These are phyloP conservation scores for Phoeniculus purpureus DNA, from an alignment of 2,797 vertebrate genomes.

Conservation along the genomic window DNA sequence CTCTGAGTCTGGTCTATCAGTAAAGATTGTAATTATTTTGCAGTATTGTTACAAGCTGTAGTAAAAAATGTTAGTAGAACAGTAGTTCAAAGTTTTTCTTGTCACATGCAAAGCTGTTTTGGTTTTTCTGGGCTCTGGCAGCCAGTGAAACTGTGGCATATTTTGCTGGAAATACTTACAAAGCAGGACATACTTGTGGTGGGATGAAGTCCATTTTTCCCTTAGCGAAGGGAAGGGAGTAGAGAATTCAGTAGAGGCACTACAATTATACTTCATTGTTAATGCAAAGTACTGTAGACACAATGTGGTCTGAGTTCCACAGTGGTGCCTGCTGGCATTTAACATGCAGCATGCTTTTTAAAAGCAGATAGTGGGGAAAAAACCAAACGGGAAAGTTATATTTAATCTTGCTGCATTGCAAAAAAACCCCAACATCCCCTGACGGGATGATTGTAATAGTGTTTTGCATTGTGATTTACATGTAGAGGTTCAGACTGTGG, in stretches of 20 bases:
- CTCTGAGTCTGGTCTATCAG: background rate
- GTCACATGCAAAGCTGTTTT: constrained; percentile 2
- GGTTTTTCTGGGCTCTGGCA: constrained; percentile 12
- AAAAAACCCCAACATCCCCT: background rate
- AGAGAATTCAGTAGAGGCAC: constrained; percentile 51
- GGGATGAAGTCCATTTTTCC: constrained; percentile 56
- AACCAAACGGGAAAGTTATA: background rate
- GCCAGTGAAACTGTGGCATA: background rate
- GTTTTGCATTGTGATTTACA: background rate
- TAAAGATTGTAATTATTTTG: background rate
- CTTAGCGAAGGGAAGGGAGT: constrained; percentile 3
- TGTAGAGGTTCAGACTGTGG: background rate
- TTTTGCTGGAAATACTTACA: constrained; percentile 60
- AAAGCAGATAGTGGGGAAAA: background rate
- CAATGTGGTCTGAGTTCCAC: constrained; percentile 66
- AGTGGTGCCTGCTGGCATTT: constrained; percentile 56
- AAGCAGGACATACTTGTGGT: constrained; percentile 42
- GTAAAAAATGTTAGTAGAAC: too few relatives aligned
- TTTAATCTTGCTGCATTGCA: background rate
- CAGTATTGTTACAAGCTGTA: background rate
- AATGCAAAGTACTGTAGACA: constrained; percentile 64
- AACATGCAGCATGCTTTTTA: constrained; percentile 28
- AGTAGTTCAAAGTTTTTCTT: background rate
- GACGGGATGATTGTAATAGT: background rate
- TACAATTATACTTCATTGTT: constrained; percentile 70